Base-by-base conservation (phyloP, 2,888 invertebrate genomes). In the Yponomeuta malinellus region DNA sequence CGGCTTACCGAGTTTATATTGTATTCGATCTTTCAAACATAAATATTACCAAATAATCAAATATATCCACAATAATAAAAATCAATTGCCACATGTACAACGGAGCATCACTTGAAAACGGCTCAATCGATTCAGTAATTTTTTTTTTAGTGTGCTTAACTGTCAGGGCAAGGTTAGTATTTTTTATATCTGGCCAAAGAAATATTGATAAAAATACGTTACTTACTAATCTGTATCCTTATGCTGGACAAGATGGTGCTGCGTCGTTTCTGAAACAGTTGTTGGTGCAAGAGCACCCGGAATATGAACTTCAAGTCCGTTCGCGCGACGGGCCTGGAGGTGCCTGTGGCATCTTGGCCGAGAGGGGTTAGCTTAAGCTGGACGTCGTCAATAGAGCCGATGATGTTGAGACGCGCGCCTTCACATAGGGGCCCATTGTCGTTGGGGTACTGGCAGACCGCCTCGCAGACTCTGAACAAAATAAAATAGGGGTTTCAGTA, bases 401-500 rank as follows among this genome's bases (percentile, higher is more conserved):
- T 77, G 0, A 82, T 15, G 73, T 85, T 83, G 0, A 83, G 73
- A 0, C 84, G 83, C 0, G 88, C 81, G 1, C 80, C 85, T 23
- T 80, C 79, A 83, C 83, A 85, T 10, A 90, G 74, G 0, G 81
- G 75, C 0, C 85, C 85, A 0, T 72, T 65, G 63, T 86, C 83
- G 0, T 77, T 74, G 0, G 85, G 86, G 76, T 90, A 75, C 71
- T 90, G 90, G 59, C 86, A 85, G 1, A 89, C 90, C 0, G 90
- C 91, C 2, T 85, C 80, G 71, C 89, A 90, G 2, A 90, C 89
- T 71, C 91, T 90, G 70, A 4, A 31, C 48, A 43, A 43, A 43
- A 43, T 43, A 43, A 43, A 8, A 8, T 8, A 8, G 43, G 1
- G 8, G 43, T 43, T 43, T 43, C 6, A 43, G 5, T 43, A 43